These are phyloP conservation scores for Sylvia borin DNA, from an alignment of 2,797 vertebrate genomes.

Conservation along the genomic window DNA sequence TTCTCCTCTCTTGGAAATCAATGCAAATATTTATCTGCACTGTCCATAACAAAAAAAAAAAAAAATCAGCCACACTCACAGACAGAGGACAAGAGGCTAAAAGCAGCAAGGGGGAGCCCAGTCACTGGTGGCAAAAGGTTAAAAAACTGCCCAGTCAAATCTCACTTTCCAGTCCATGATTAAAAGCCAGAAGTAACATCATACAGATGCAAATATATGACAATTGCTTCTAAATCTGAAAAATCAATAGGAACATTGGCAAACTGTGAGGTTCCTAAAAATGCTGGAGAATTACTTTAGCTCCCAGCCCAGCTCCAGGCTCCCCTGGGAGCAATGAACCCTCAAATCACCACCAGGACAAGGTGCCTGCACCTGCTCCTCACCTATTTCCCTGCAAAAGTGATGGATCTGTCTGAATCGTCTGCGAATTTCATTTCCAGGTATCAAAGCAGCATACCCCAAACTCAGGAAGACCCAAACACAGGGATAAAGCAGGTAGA, in stretches of 20 bases:
- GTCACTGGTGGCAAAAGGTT: background rate
- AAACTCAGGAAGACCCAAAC: background rate
- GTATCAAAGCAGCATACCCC: background rate
- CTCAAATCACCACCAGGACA: background rate
- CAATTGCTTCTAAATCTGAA: background rate
- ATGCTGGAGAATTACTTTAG: background rate
- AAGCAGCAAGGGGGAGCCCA: background rate
- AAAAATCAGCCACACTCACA: background rate
- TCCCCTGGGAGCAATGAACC: background rate
- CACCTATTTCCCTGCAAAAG: background rate
- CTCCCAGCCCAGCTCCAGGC: background rate
- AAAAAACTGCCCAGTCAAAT: background rate
- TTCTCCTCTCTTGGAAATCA: background rate
- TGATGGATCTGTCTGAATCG: fast-evolving
- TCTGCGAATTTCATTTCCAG: background rate
- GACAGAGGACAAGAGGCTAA: background rate
- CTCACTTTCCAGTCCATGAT: background rate
- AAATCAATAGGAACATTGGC: background rate
- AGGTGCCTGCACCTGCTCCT: background rate
- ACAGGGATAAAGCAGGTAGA: background rate
- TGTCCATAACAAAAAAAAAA: background rate
- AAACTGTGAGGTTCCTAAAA: background rate
- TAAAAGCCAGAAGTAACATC: background rate
- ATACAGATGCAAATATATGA: background rate
- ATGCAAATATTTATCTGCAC: background rate